Conservation (phyloP, 1,140 invertebrate genomes). For the Tachypleus tridentatus region DNA sequence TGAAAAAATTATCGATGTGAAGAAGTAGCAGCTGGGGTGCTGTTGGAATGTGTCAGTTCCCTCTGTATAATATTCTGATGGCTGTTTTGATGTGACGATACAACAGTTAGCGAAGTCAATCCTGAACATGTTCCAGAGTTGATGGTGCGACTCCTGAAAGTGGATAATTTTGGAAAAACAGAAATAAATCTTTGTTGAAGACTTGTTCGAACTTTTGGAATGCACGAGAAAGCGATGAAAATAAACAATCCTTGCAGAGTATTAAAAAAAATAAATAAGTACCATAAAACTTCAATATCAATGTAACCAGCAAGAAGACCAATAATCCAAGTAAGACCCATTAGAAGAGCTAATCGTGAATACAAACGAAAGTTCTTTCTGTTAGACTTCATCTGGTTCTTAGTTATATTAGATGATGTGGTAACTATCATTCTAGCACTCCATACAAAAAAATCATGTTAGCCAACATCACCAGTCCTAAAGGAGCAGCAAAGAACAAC, state of each 20-base stretch:
- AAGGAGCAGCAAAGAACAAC: conserved; percentile 42
- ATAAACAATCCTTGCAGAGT: conserved; percentile 47
- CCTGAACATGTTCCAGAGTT: too few relatives aligned
- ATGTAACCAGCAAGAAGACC: conserved; percentile 36
- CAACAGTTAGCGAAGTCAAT: too few relatives aligned
- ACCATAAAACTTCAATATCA: conserved; percentile 30
- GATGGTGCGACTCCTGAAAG: too few relatives aligned
- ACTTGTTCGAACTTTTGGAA: conserved; percentile 7
- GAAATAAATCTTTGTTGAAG: too few relatives aligned
- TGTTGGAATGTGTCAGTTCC: too few relatives aligned
- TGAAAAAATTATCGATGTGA: too few relatives aligned
- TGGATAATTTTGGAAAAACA: too few relatives aligned
- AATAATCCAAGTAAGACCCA: conserved; percentile 42
- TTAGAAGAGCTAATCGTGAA: conserved; percentile 39
- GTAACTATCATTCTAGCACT: conserved; percentile 39
- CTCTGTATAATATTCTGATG: too few relatives aligned
- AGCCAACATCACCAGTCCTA: conserved; percentile 36
- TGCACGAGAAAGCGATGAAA: conserved; percentile 43
- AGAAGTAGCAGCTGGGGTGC: too few relatives aligned
- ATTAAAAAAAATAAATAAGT: conserved; percentile 43
- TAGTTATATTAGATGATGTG: conserved; percentile 28
- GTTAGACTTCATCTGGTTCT: conserved; percentile 17
- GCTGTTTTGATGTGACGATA: too few relatives aligned
- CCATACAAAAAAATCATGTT: conserved; percentile 40
- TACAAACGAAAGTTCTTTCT: conserved; percentile 43